Percentiles rank a stretch among this genome's conserved stretches.
These are phyloP conservation scores for Acrocyrtus sp. DNA, from an alignment of 2,888 invertebrate species.

Conservation along the genomic window DNA sequence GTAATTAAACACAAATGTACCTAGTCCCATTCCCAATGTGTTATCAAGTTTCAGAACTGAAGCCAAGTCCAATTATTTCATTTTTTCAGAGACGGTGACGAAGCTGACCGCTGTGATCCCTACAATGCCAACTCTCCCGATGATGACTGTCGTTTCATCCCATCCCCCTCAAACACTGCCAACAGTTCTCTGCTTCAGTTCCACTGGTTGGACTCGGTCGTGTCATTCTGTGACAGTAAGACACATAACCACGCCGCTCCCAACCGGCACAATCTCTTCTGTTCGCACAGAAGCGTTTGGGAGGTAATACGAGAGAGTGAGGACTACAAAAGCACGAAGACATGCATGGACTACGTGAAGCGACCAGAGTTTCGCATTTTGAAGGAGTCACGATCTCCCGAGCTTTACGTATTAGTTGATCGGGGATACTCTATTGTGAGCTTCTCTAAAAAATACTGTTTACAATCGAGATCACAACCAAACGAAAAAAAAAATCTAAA, in stretches of 20 bases:
- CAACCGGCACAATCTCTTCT: slow-evolving; percentile 54
- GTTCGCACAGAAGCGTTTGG: slow-evolving; percentile 50
- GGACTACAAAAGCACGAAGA: slow-evolving; percentile 36
- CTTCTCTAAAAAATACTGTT: too few relatives aligned
- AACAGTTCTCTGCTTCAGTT: slow-evolving; percentile 50
- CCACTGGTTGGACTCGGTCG: slow-evolving; percentile 39
- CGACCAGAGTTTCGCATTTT: slow-evolving; percentile 21
- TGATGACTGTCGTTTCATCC: slow-evolving; percentile 48
- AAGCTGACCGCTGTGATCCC: slow-evolving; percentile 30
- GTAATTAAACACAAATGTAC: slow-evolving; percentile 7
- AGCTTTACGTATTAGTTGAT: slow-evolving; percentile 48
- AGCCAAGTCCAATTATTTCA: not conserved
- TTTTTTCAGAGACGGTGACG: slow-evolving; percentile 23
- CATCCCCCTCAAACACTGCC: slow-evolving; percentile 35
- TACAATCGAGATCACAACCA: too few relatives aligned
- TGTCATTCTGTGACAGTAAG: slow-evolving; percentile 46
- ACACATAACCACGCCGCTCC: slow-evolving; percentile 48
- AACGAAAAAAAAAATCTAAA: too few relatives aligned
- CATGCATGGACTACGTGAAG: not conserved
- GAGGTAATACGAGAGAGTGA: slow-evolving; percentile 48
- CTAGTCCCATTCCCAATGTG: too few relatives aligned
- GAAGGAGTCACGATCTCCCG: slow-evolving; percentile 31
- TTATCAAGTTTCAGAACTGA: too few relatives aligned
- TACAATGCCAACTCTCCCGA: slow-evolving; percentile 13
- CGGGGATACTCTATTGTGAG: slow-evolving; percentile 41